Percentiles rank a stretch among this genome's conserved stretches.
Conservation (phyloP, 1,140 invertebrate genomes). For the Heliconius melpomene region DNA sequence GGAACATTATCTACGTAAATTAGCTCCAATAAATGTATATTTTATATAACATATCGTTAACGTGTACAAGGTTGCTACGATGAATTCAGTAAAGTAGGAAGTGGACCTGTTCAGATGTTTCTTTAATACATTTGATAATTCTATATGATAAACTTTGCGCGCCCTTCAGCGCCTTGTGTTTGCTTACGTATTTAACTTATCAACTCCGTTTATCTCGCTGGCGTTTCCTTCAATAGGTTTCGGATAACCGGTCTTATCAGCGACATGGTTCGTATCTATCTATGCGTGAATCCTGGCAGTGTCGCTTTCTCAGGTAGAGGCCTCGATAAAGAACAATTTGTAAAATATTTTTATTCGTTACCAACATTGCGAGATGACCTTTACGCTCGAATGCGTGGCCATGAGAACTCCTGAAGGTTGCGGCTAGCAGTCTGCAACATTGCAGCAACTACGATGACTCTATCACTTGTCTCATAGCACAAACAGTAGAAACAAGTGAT, state of each 20-base stretch:
- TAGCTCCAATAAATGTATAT: constrained; percentile 12
- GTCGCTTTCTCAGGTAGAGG: background rate
- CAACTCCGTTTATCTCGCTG: constrained; percentile 32
- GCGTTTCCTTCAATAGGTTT: constrained; percentile 35
- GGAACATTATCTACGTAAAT: background rate
- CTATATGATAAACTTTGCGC: constrained; percentile 21
- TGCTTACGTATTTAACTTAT: constrained; percentile 36
- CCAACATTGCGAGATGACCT: constrained; percentile 63
- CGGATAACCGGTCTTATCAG: constrained; percentile 34
- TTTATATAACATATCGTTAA: constrained; percentile 20
- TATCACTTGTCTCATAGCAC: background rate
- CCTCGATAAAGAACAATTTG: constrained; percentile 38
- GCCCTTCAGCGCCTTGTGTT: constrained; percentile 35
- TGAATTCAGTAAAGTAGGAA: constrained; percentile 25
- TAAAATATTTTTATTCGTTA: constrained; percentile 53
- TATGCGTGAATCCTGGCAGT: constrained; percentile 10
- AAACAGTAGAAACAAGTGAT: background rate
- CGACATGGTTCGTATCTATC: constrained; percentile 28
- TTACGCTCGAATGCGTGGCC: constrained; percentile 69
- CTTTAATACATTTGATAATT: constrained; percentile 14
- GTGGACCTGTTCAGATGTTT: constrained; percentile 7
- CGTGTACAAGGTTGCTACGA: constrained; percentile 25
- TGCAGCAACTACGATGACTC: background rate
- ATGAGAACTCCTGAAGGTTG: constrained; percentile 76
- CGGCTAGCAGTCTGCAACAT: constrained; percentile 39